Evolutionary conservation across 2,113 vertebrate genomes (phyloP).

Genomic region (Osmerus eperlanus): DNA sequence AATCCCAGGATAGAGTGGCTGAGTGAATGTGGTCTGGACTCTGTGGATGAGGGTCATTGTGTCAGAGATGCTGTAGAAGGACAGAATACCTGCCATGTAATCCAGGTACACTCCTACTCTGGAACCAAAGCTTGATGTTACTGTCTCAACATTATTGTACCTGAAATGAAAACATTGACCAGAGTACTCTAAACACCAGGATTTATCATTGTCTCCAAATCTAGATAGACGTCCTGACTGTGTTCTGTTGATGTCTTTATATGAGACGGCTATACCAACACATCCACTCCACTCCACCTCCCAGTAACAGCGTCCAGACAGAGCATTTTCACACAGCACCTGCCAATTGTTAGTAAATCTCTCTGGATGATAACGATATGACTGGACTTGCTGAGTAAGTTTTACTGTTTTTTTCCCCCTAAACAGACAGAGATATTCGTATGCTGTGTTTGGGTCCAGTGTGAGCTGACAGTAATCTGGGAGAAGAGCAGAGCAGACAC

Average conservation of each 20-base stretch:
- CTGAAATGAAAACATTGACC: background rate
- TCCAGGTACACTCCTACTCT: background rate
- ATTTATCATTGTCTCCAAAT: background rate
- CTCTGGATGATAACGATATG: conserved; percentile 14
- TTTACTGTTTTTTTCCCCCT: background rate
- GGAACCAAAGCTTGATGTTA: background rate
- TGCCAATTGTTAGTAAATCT: background rate
- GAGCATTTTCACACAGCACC: too few species aligned
- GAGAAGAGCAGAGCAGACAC: background rate
- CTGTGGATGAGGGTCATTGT: conserved; percentile 28
- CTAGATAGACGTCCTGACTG: too few species aligned
- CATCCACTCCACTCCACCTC: conserved; percentile 15
- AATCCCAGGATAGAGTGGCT: background rate
- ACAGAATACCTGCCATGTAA: conserved; percentile 6
- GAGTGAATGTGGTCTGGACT: conserved; percentile 19
- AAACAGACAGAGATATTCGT: conserved; percentile 6
- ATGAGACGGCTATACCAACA: background rate
- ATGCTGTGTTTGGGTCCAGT: conserved; percentile 17
- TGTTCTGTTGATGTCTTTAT: background rate
- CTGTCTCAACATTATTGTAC: background rate
- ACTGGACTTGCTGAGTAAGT: background rate
- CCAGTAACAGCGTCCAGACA: background rate
- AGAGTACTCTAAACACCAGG: background rate
- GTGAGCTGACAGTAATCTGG: background rate
- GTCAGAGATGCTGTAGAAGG: conserved; percentile 23